Base-by-base conservation (phyloP, 2,797 vertebrate genomes). In the Sebastes cheni region DNA sequence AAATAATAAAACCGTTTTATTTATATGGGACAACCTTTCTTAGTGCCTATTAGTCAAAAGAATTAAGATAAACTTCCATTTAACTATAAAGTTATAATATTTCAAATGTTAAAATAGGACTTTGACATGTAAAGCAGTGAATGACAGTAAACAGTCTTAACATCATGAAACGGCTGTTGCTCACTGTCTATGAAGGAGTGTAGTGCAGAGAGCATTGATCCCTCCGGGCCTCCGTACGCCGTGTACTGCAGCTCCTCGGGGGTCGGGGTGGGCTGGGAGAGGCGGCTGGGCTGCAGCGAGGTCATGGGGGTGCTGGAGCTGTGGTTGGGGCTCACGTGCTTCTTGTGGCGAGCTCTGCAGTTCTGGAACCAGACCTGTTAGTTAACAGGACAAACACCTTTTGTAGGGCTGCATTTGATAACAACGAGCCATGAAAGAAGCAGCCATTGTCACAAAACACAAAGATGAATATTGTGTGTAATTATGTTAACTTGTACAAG, bases 321-420 rank as follows among this genome's bases (percentile, higher is more conserved):
- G 88, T 98, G 97, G 77, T 97, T 97, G 61, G 98, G 98, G 80
- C 97, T 97, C 83, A 99, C 97, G 0, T 99, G 97, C 86, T 99
- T 99, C 97, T 99, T 99, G 81, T 99, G 98, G 66, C 98, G 98
- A 0, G 98, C 98, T 91, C 98, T 93, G 88, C 98, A 99, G 80
- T 99, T 99, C 91, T 99, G 98, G 95, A 99, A 99, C 98, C 98
- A 99, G 70, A 99, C 98, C 98, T 99, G 90, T 67, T 27, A 34
- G 76, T 74, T 22, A 71, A 70, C 42, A 2, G 68, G 75, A 85
- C 50, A 76, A 80, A 79, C 34, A 9, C 14, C 4, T 29, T 66
- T 76, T 79, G 25, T 56, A 4, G n/a, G 23, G 18, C 39, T 55
- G 22, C 22, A 3, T 59, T 62, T 13, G 11, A 72, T 0, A 42